Conservation (phyloP, 2,797 vertebrate species). For the Oophaga sylvatica region DNA sequence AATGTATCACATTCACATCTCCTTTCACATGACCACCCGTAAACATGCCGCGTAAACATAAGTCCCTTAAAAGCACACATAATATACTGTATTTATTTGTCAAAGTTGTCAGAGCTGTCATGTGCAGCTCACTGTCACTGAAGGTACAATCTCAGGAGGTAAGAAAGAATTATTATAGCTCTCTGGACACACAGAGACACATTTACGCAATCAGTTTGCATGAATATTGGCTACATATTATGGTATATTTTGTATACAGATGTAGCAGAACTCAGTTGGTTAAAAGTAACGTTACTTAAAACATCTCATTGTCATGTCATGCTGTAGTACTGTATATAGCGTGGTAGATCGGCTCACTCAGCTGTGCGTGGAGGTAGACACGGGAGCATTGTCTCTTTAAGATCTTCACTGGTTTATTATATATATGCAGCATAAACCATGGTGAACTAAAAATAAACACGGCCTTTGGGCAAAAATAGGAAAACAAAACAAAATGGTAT, state of each 20-base stretch:
- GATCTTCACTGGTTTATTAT: too few relatives aligned
- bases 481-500: too few relatives aligned
- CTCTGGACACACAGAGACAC: not conserved
- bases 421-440: too few relatives aligned
- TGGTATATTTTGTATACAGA: not conserved
- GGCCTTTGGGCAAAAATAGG: too few relatives aligned
- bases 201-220: not conserved
- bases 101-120: constrained; percentile 26
- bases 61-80: constrained; percentile 26
- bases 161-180: not conserved
- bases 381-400: too few relatives aligned
- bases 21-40: constrained; percentile 31
- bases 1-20: constrained; percentile 22
- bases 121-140: not conserved
- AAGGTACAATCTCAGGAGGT: not conserved
- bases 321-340: not conserved
- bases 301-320: not conserved
- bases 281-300: not conserved
- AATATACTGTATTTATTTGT: constrained; percentile 18
- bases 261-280: not conserved
- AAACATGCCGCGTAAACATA: constrained; percentile 16
- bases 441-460: too few relatives aligned
- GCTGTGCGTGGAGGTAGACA: too few relatives aligned
- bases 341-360: too few relatives aligned
- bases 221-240: not conserved